Base-by-base conservation (phyloP, 2,888 invertebrate genomes). In the Flexamia atlantica region DNA sequence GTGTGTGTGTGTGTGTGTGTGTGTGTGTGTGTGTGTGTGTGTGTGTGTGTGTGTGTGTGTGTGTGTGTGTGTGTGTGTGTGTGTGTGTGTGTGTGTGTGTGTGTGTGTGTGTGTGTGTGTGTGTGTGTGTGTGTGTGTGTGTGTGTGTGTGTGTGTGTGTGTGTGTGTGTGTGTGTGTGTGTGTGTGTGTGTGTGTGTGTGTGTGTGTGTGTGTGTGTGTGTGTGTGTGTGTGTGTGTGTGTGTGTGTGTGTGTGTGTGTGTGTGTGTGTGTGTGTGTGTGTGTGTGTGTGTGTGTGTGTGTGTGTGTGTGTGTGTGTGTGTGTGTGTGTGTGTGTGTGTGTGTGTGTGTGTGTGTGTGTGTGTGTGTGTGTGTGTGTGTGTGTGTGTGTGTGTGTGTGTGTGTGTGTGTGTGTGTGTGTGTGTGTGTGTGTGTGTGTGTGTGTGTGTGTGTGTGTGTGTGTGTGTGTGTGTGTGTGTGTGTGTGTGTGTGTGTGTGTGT, bases 11-110 rank as follows among this genome's bases (percentile, higher is more conserved):
- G 76, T 42, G 76, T 76, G 76, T 42, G 76, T 76, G 76, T 42
- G 76, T 76, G 76, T 42, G 76, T 76, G 76, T 42, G 76, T 76
- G 76, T 42, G 76, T 76, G 76, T 42, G 76, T 76, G 76, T 42
- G 76, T 76, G 76, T 42, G 76, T 76, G 76, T 42, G 76, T 76
- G 76, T 76, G 76, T 76, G 76, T 76, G 76, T 42, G 76, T 76
- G 76, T 42, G 76, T 76, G 76, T 42, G 76, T 76, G 76, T 42
- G 76, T 76, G 76, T 42, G 76, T 76, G 76, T 42, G 76, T 76
- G 76, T 42, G 76, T 76, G 50, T 42, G 76, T 76, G 76, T 42
- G 76, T 76, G 76, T 42, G 76, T 76, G 76, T 42, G 76, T 76
- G 76, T 42, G 76, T 76, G 76, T 42, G 76, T 76, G 76, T 42